Conservation (phyloP, 1,140 invertebrate species). For the Danaus melanippus region DNA sequence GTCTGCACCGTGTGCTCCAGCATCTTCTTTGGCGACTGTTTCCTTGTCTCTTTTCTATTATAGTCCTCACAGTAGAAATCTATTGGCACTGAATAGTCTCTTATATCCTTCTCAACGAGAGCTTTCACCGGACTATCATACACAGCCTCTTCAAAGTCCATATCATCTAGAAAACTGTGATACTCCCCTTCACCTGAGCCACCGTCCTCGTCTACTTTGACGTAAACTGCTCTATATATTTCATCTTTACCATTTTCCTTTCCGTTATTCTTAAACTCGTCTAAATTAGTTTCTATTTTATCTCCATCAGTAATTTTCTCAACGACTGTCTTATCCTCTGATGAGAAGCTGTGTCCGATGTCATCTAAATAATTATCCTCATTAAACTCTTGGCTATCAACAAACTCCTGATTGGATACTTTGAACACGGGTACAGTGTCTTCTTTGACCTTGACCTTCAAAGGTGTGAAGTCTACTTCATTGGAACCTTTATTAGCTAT, state of each 20-base stretch:
- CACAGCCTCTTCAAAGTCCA: conserved; percentile 45
- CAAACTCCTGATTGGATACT: conserved; percentile 42
- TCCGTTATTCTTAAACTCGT: neutral
- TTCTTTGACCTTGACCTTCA: conserved; percentile 41
- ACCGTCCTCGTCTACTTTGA: conserved; percentile 22
- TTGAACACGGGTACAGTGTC: conserved; percentile 35
- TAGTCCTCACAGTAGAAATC: conserved; percentile 59
- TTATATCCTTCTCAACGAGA: conserved; percentile 63
- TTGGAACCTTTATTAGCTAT: conserved; percentile 35
- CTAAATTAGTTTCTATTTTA: neutral
- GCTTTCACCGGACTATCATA: conserved; percentile 66
- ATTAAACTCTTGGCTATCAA: conserved; percentile 60
- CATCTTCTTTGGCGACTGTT: conserved; percentile 38
- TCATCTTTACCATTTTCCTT: conserved; percentile 5
- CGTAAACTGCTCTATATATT: conserved; percentile 24
- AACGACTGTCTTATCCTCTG: conserved; percentile 41
- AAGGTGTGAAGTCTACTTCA: conserved; percentile 19
- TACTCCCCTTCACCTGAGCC: conserved; percentile 52
- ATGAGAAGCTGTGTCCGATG: conserved; percentile 40
- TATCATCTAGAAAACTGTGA: conserved; percentile 60
- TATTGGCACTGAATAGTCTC: conserved; percentile 64
- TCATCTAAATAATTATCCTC: conserved; percentile 60
- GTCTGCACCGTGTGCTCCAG: conserved; percentile 25
- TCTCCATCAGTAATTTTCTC: conserved; percentile 19
- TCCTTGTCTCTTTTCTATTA: conserved; percentile 30